Evolutionary conservation across 2,797 vertebrate species (phyloP), one percentile per base, ranked within the genome.

Genomic region (Pangasius krempfi): DNA sequence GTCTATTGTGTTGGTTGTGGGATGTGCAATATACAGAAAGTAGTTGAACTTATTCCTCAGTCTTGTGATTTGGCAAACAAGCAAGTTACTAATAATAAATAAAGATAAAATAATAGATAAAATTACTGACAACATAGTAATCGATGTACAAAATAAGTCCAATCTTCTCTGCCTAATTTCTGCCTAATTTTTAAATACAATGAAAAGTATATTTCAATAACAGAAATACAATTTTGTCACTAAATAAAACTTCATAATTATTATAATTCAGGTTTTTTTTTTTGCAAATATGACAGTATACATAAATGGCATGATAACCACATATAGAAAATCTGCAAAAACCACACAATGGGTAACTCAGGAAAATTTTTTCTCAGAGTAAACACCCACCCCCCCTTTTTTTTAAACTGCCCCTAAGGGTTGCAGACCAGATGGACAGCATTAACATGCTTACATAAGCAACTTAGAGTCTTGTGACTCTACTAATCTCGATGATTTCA

Each of bases 391-490:
- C 14, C 47, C 22, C 20, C 5, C 0, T 4, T 10, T 72, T 72
- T 50, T 7, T 54, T 18, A 20, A 52, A 54, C 14, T 79, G 8
- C 50, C n/a, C 52, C 52, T n/a, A 18, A 79, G n/a, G 76, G 75
- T 30, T 54, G 9, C 47, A 47, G 16, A 62, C 52, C 88, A 89
- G 60, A 82, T 88, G 76, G 27, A 40, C n/a, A 78, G 60, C 30
- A 68, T 86, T 86, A 88, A 18, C 37, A 30, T 2, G 83, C 58
- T 60, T 82, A 14, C 30, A 25, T 60, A 81, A 50, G 10, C 33
- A 50, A 40, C 85, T 85, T 88, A 85, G 37, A 84, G 30, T 87
- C 64, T 75, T 87, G 76, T 85, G 78, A 91, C 78, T 66, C 30
- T 75, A 56, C n/a, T 56, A 20, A 81, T 40, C n/a, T 58, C 27